Evolutionary conservation across 2,113 vertebrate genomes (phyloP).

Genomic region (Triplophysa rosa): DNA sequence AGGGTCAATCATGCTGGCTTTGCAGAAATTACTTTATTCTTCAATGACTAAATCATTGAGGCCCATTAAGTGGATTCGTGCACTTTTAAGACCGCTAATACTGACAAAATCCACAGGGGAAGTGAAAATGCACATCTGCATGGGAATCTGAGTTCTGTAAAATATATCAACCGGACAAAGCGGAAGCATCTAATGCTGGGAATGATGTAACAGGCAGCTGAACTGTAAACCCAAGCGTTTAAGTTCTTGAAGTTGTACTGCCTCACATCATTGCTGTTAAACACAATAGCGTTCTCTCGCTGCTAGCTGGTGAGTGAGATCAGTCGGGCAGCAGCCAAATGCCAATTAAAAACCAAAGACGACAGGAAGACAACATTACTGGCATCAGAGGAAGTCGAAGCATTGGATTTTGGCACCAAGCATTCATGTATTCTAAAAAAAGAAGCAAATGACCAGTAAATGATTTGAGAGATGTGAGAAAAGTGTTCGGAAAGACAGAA

Average conservation of each 20-base stretch:
- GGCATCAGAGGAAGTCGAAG: slow-evolving; percentile 67
- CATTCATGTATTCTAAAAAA: slow-evolving; percentile 77
- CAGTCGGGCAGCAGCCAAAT: slow-evolving; percentile 49
- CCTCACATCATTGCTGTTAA: slow-evolving; percentile 67
- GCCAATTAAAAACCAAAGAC: slow-evolving; percentile 52
- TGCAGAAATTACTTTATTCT: slow-evolving; percentile 6
- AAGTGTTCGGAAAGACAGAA: not conserved
- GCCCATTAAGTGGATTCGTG: not conserved
- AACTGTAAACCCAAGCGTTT: slow-evolving; percentile 51
- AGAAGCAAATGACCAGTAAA: slow-evolving; percentile 63
- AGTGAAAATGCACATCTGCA: not conserved
- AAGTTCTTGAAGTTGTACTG: slow-evolving; percentile 11
- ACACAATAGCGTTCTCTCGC: slow-evolving; percentile 41
- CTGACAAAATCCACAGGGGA: not conserved
- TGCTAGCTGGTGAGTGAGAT: slow-evolving; percentile 16
- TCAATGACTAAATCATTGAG: slow-evolving; percentile 25
- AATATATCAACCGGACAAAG: not conserved
- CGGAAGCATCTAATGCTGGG: slow-evolving; percentile 21
- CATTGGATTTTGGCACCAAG: slow-evolving; percentile 65
- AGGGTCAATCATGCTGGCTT: slow-evolving; percentile 13
- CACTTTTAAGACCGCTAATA: not conserved
- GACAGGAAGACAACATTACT: slow-evolving; percentile 70
- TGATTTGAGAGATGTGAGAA: not conserved
- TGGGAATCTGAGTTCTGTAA: not conserved
- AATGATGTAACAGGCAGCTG: slow-evolving; percentile 71